Evolutionary conservation across 30 jellyfish, hydroid and myxozoan genomes (phyloP).

Genomic region (Cassiopea xamachana): DNA sequence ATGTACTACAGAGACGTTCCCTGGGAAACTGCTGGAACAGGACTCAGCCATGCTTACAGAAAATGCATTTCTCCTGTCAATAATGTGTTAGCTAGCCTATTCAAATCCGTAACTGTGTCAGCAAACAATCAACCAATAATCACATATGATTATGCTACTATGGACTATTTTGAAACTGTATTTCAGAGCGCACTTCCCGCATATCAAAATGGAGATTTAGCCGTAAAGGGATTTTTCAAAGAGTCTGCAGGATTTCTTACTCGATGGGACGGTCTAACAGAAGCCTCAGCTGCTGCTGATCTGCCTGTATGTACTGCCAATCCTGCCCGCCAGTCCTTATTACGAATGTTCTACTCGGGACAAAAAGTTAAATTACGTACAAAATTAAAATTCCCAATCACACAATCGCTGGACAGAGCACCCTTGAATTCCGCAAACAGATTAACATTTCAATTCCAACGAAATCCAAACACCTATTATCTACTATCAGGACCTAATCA

Average conservation of each 20-base stretch:
- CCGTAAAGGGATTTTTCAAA: background rate
- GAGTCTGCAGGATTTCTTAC: background rate
- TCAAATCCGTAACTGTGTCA: background rate
- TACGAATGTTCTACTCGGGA: background rate
- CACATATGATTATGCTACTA: background rate
- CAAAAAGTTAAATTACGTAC: background rate
- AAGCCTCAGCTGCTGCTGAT: background rate
- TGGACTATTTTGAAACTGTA: background rate
- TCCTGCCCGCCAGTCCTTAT: background rate
- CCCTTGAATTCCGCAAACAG: conserved; percentile 1
- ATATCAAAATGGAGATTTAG: background rate
- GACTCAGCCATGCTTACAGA: background rate
- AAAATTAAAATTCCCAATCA: background rate
- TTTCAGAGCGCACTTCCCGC: background rate
- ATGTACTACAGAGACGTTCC: background rate
- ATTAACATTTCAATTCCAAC: background rate
- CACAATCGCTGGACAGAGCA: background rate
- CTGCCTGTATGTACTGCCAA: background rate
- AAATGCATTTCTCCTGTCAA: background rate
- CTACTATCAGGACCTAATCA: background rate
- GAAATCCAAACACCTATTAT: background rate
- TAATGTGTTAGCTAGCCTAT: background rate
- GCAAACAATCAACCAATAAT: background rate
- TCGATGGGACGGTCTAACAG: background rate
- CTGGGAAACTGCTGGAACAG: background rate